These are phyloP conservation scores for Netelia virgata DNA, from an alignment of 2,888 invertebrate species.

Conservation along the genomic window DNA sequence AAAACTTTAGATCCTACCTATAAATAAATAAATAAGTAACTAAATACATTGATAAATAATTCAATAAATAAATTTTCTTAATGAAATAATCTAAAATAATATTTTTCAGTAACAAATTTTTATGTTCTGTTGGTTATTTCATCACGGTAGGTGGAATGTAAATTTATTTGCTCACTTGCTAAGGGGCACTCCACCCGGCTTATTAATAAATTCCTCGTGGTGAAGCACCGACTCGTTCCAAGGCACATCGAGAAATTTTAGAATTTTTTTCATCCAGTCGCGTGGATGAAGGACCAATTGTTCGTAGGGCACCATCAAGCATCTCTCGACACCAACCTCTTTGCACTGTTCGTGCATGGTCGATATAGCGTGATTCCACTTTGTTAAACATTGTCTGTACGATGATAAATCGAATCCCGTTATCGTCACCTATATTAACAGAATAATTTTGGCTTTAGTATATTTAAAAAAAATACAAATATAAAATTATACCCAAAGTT, in stretches of 20 bases:
- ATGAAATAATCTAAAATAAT: neutral
- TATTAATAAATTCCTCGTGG: conserved; percentile 98
- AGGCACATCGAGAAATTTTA: conserved; percentile 95
- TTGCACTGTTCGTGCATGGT: conserved; percentile 97
- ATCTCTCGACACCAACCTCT: conserved; percentile 91
- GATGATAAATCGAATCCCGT: conserved; percentile 97
- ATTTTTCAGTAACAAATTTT: neutral
- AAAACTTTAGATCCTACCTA: neutral
- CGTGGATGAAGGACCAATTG: conserved; percentile 98
- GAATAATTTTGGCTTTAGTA: neutral
- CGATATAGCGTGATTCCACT: conserved; percentile 98
- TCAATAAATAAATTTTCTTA: neutral
- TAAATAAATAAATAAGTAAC: too few relatives aligned
- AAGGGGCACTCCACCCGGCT: conserved; percentile 96
- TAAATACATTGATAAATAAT: neutral
- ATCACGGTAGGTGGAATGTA: neutral
- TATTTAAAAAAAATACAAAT: neutral
- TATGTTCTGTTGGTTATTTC: neutral
- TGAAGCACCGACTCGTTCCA: conserved; percentile 99
- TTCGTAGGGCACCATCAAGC: conserved; percentile 98
- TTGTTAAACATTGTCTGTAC: conserved; percentile 97
- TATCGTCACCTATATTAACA: conserved; percentile 88
- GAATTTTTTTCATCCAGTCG: conserved; percentile 94
- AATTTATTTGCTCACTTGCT: conserved; percentile 91
- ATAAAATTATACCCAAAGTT: neutral